phyloP scores from a whole-genome alignment of 2,888 invertebrate genomes.

The Odontomyia ornata region DNA sequence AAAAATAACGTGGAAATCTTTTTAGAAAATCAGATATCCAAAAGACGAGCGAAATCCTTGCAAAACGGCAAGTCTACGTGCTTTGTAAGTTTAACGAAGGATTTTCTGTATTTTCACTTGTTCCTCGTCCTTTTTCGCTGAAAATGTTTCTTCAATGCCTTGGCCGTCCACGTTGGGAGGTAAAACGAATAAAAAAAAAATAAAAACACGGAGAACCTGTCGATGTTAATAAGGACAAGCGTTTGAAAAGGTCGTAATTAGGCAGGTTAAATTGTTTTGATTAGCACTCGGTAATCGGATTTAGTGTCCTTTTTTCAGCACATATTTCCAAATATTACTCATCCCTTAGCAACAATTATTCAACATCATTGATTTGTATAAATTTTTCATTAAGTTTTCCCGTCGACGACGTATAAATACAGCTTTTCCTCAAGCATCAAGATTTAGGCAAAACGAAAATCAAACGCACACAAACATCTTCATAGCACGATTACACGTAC shows the following conservation, averaged over 20 bases:
- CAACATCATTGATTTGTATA: constrained; percentile 2
- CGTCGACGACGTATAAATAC: background rate
- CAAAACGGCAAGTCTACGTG: constrained; percentile 27
- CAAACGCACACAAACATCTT: constrained; percentile 14
- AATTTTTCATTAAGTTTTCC: background rate
- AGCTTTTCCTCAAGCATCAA: background rate
- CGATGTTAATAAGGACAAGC: background rate
- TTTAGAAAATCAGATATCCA: background rate
- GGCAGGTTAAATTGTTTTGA: background rate
- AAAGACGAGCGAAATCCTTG: constrained; percentile 12
- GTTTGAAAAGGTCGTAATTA: background rate
- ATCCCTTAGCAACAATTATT: background rate
- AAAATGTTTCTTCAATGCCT: background rate
- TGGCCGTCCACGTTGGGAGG: background rate
- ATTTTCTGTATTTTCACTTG: background rate
- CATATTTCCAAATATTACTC: no score
- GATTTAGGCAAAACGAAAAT: background rate
- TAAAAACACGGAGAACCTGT: background rate
- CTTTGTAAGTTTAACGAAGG: constrained; percentile 4
- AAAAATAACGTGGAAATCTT: background rate
- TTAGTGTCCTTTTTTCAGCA: no score
- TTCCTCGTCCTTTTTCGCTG: background rate
- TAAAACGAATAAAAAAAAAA: no score
- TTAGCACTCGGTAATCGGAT: background rate
- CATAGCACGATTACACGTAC: constrained; percentile 16